A percentile compares a stretch with the other conserved stretches of the same genome.
Evolutionary conservation across 2,797 vertebrate genomes (phyloP).

Genomic region (Gymnothorax javanicus): DNA sequence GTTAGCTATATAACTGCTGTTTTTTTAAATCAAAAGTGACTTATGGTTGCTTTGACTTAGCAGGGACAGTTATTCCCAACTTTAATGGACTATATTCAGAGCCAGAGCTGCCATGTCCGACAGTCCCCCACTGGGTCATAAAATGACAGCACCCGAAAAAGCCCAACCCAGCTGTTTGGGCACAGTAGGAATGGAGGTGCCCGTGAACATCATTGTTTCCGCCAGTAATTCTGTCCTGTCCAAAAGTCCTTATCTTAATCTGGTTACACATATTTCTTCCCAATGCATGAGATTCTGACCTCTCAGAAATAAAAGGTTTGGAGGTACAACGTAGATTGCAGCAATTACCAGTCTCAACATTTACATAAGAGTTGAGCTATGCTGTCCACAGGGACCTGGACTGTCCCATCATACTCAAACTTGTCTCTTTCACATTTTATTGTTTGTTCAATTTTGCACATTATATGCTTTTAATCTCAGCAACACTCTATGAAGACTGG

Average conservation of each 20-base stretch:
- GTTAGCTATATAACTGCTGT: too few relatives aligned
- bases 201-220: neutral
- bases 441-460: neutral
- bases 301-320: neutral
- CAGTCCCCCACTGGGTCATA: constrained; percentile 37
- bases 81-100: constrained; percentile 56
- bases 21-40: too few relatives aligned
- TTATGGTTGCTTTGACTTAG: too few relatives aligned
- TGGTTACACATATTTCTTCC: neutral
- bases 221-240: neutral
- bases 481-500: neutral
- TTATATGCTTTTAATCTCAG: neutral
- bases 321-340: neutral
- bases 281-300: neutral
- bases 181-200: too few relatives aligned
- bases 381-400: neutral
- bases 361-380: neutral
- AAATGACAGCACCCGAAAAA: constrained; percentile 42
- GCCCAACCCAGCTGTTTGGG: constrained; percentile 45
- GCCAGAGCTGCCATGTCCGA: constrained; percentile 54
- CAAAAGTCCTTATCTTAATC: neutral
- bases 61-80: too few relatives aligned
- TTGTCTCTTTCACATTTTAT: neutral
- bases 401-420: neutral
- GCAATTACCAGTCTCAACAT: neutral